These are phyloP conservation scores for Thrips palmi DNA, from an alignment of 1,140 invertebrate species.

Conservation along the genomic window DNA sequence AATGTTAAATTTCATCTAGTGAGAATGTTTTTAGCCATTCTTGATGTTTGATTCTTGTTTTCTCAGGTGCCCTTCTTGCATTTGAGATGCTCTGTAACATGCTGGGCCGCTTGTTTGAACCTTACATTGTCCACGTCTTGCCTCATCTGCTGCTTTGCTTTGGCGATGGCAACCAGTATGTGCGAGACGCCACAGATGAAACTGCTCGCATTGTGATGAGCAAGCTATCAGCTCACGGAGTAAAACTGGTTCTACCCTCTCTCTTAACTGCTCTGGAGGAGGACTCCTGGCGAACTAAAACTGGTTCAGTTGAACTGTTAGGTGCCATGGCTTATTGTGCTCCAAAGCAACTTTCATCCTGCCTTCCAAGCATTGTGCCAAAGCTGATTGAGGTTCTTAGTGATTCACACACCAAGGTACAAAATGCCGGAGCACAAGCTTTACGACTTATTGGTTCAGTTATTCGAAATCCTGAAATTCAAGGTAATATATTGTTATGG, in stretches of 20 bases:
- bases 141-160: conserved; percentile 90
- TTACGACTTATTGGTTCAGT: conserved; percentile 93
- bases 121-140: conserved; percentile 93
- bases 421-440: conserved; percentile 87
- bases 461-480: conserved; percentile 96
- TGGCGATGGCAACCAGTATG: conserved; percentile 84
- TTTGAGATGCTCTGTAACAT: conserved; percentile 95
- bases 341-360: conserved; percentile 93
- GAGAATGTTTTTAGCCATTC: background rate
- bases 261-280: conserved; percentile 62
- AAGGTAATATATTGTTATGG: conserved; percentile 33
- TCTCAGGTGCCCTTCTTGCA: conserved; percentile 75
- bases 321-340: conserved; percentile 97
- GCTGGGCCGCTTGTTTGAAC: conserved; percentile 91
- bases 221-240: conserved; percentile 88
- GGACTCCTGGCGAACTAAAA: conserved; percentile 98
- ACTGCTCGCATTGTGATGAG: conserved; percentile 93
- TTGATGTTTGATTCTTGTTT: conserved; percentile 5
- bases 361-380: conserved; percentile 95
- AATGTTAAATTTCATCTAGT: conserved; percentile 2
- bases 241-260: conserved; percentile 74
- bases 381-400: conserved; percentile 92
- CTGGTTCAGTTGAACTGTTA: conserved; percentile 86
- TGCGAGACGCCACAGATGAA: conserved; percentile 80
- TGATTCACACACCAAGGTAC: conserved; percentile 96